A percentile compares a stretch with the other conserved stretches of the same genome.
Evolutionary conservation across 2,113 vertebrate genomes (phyloP).

Genomic region (Grammomys surdaster): DNA sequence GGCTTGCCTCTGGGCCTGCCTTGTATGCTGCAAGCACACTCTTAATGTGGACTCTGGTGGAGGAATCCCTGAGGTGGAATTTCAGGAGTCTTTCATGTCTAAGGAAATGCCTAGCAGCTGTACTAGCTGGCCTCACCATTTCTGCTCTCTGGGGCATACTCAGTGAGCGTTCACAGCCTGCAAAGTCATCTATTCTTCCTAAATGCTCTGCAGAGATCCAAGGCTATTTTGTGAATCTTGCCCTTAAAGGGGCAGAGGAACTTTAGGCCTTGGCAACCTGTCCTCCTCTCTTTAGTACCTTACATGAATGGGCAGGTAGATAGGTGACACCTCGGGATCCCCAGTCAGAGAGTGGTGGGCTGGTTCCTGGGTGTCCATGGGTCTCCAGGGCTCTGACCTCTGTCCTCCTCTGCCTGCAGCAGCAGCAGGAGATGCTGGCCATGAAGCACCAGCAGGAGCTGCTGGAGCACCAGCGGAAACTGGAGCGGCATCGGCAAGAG

Average conservation of each 20-base stretch:
- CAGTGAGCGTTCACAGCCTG: background rate
- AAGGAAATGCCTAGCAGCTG: background rate
- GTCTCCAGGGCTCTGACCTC: conserved; percentile 13
- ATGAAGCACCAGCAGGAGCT: conserved; percentile 99
- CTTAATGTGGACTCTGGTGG: background rate
- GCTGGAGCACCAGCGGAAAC: conserved; percentile 96
- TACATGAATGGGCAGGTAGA: background rate
- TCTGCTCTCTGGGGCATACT: accelerated
- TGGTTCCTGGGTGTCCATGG: accelerated
- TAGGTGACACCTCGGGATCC: accelerated
- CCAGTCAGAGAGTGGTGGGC: accelerated
- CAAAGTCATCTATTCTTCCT: accelerated
- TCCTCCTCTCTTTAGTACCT: background rate
- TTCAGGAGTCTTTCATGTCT: background rate
- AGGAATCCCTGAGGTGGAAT: background rate
- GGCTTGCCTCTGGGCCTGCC: background rate
- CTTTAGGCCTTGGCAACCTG: accelerated
- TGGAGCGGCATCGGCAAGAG: conserved; percentile 96
- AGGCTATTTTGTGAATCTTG: background rate
- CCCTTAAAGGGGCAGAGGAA: no score
- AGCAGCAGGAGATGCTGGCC: conserved; percentile 97
- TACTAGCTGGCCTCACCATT: accelerated
- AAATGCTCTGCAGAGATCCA: background rate
- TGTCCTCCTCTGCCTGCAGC: conserved; percentile 84
- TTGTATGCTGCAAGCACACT: accelerated